These are phyloP conservation scores for Zosterops borbonicus DNA, from an alignment of 2,113 vertebrate genomes.

Conservation along the genomic window DNA sequence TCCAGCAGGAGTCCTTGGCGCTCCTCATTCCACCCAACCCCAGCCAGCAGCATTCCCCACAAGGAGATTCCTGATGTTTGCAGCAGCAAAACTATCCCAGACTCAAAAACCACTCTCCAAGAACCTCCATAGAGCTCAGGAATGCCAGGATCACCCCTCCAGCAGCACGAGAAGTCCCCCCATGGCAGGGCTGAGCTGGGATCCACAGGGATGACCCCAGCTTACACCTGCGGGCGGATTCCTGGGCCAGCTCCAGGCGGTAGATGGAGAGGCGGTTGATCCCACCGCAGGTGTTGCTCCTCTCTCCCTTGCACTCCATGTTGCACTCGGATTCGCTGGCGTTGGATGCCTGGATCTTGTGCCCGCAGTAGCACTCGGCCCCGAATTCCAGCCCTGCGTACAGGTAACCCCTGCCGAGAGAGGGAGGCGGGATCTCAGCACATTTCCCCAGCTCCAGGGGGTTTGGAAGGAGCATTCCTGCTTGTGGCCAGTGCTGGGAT, in stretches of 20 bases:
- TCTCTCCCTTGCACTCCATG: constrained; percentile 95
- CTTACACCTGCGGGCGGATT: constrained; percentile 90
- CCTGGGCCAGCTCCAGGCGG: constrained; percentile 93
- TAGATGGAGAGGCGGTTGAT: constrained; percentile 92
- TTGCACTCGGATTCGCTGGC: constrained; percentile 87
- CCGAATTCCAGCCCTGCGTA: constrained; percentile 95
- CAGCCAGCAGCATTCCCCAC: neutral
- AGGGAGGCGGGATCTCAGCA: neutral
- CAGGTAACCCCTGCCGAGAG: constrained; percentile 87
- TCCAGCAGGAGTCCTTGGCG: fast-evolving
- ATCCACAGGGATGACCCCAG: fast-evolving
- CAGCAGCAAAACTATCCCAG: fast-evolving
- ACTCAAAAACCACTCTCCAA: fast-evolving
- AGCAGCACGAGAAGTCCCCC: fast-evolving
- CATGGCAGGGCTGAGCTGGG: fast-evolving
- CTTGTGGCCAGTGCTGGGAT: neutral
- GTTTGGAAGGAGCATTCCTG: neutral
- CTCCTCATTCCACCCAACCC: neutral
- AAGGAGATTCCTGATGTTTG: fast-evolving
- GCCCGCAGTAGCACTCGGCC: constrained; percentile 95
- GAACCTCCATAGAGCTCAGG: fast-evolving
- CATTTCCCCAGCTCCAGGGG: fast-evolving
- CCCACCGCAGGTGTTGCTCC: constrained; percentile 86
- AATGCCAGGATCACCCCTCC: fast-evolving
- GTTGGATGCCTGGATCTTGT: constrained; percentile 90